phyloP scores from a whole-genome alignment of 2,888 invertebrate genomes.

The Orthosia incerta region DNA sequence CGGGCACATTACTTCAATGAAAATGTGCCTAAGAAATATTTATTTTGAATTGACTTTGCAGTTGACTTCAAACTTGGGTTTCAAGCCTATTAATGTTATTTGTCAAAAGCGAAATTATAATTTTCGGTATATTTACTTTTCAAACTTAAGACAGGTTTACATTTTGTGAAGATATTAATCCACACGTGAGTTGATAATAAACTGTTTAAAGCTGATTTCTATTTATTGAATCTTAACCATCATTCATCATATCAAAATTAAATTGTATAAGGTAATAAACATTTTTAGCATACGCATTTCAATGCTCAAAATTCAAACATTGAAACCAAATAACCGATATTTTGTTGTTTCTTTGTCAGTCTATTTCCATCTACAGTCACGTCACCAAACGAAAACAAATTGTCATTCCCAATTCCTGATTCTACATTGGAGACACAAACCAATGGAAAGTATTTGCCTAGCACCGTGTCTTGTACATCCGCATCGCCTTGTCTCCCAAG shows the following conservation, averaged over 20 bases:
- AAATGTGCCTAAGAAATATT: constrained; percentile 47
- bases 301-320: no score
- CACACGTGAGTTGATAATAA: background rate
- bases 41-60: constrained; percentile 32
- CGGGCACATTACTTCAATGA: constrained; percentile 45
- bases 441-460: constrained; percentile 47
- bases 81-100: constrained; percentile 21
- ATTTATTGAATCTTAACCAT: background rate
- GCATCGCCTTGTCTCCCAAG: constrained; percentile 39
- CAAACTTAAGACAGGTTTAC: background rate
- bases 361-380: background rate
- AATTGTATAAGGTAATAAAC: no score
- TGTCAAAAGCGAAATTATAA: background rate
- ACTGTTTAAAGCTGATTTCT: background rate
- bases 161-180: background rate
- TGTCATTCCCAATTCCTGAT: background rate
- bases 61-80: background rate
- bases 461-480: constrained; percentile 24
- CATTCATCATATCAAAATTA: no score
- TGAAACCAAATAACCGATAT: background rate
- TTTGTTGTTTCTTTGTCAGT: background rate
- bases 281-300: no score
- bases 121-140: background rate
- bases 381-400: background rate
- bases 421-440: constrained; percentile 23